These are phyloP conservation scores for Cavia porcellus DNA, from an alignment of 2,113 vertebrate genomes.

Conservation along the genomic window DNA sequence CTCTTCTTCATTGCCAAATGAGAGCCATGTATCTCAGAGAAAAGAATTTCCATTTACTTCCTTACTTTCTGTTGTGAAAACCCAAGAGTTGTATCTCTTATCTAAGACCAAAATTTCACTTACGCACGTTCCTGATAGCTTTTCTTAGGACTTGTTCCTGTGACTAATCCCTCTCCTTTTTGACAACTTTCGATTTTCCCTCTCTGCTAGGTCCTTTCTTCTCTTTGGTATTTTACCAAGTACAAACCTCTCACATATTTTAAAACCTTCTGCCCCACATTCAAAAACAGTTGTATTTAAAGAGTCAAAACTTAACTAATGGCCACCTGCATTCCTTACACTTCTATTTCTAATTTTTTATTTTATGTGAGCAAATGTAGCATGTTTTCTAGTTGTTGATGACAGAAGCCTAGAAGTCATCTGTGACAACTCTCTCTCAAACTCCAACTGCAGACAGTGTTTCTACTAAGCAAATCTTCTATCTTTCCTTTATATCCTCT, in stretches of 20 bases:
- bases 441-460: not conserved
- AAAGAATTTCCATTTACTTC: not conserved
- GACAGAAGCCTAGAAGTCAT: not conserved
- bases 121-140: not conserved
- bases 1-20: not conserved
- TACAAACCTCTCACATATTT: not conserved
- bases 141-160: constrained; percentile 8
- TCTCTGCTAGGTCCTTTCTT: not conserved
- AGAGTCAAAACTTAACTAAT: not conserved
- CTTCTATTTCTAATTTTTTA: not conserved
- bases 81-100: not conserved
- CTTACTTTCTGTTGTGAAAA: not conserved
- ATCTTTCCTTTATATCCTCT: not conserved
- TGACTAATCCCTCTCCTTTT: not conserved
- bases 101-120: constrained; percentile 15
- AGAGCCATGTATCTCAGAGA: not conserved
- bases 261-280: not conserved
- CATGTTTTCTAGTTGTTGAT: not conserved
- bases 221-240: constrained; percentile 51
- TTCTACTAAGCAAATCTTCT: not conserved
- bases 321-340: not conserved
- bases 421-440: not conserved
- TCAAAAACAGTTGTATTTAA: not conserved
- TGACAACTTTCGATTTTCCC: constrained; percentile 12
- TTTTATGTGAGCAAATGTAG: not conserved